Evolutionary conservation across 1,140 invertebrate genomes (phyloP), one percentile per base, ranked within the genome.

Genomic region (Trachelipus rathkii): DNA sequence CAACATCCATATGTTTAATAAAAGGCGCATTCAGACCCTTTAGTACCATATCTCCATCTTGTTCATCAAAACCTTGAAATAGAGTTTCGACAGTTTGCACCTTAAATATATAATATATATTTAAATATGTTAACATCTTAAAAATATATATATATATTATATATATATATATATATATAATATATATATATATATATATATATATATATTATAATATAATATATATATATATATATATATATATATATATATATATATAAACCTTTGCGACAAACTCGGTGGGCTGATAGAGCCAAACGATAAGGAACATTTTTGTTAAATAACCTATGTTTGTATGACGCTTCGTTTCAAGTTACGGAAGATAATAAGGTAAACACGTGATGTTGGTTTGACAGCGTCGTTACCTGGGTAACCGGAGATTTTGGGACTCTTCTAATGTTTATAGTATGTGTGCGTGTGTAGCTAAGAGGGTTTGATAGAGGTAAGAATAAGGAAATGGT

Each of bases 1-100:
- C 95, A 43, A 96, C 92, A 84, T 98, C 95, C 94, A 97, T 95
- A 82, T 95, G 93, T 78, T 93, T 92, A 74, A 98, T 96, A 83
- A 97, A 96, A 3, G 95, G 91, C 83, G 89, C 90, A 70, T 91
- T 90, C 0, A 97, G 86, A 5, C 93, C 93, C 73, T 87, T 85
- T 67, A 88, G 87, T 0, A 92, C 93, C 10, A 88, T 86, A 71
- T 96, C 93, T 0, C 91, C 88, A 84, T 98, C 95, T 82, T 96
- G 93, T 81, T 96, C 92, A 82, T 97, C 95, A 83, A 92, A 97
- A 0, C 86, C 95, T 85, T 93, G 90, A 13, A 97, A 84, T 8
- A 97, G 84, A 84, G 89, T 89, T 84, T 94, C 91, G 69, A 97
- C 85, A 0, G 92, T 94, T 83, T 91, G 89, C n/a, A 94, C 90